Evolutionary conservation across 1,140 invertebrate genomes (phyloP), one percentile per base, ranked within the genome.

Genomic region (Micrasema minimum): DNA sequence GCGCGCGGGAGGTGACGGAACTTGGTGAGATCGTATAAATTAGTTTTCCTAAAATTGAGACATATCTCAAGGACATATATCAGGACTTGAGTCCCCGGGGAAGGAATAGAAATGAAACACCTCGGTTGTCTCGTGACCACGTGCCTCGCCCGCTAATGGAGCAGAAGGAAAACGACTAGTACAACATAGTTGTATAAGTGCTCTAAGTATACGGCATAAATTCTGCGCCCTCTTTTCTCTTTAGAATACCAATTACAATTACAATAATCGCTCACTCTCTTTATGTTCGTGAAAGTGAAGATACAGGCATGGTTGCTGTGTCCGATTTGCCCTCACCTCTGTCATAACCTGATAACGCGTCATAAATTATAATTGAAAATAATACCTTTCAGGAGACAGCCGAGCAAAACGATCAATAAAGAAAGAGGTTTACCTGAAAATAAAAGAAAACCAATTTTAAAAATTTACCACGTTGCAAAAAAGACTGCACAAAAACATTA

Each of bases 41-140:
- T 59, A 59, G 55, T n/a, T n/a, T 59, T 59, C 55, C 55, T 59
- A 59, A 59, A 43, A 59, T 31, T 38, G 55, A 59, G n/a, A 59
- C 55, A 59, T 59, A 59, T 41, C 38, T 59, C 22, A n/a, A 41
- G 35, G n/a, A n/a, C n/a, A n/a, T n/a, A n/a, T n/a, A n/a, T n/a
- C n/a, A 2, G 16, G 35, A 18, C 31, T 12, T 26, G n/a, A n/a
- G 53, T 26, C 11, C 11, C 50, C 2, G 20, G 23, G n/a, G 2
- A 23, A 14, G 22, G 51, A 20, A 48, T 14, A 20, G 16, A 48
- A 48, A 18, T n/a, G 46, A 16, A 48, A 48, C 18, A 48, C 18
- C 46, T 48, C n/a, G n/a, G n/a, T n/a, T n/a, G n/a, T n/a, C n/a
- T n/a, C n/a, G n/a, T n/a, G n/a, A n/a, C n/a, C n/a, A n/a, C n/a